Evolutionary conservation across 2,888 invertebrate species (phyloP).

Genomic region (Hipparchia sbordonii): DNA sequence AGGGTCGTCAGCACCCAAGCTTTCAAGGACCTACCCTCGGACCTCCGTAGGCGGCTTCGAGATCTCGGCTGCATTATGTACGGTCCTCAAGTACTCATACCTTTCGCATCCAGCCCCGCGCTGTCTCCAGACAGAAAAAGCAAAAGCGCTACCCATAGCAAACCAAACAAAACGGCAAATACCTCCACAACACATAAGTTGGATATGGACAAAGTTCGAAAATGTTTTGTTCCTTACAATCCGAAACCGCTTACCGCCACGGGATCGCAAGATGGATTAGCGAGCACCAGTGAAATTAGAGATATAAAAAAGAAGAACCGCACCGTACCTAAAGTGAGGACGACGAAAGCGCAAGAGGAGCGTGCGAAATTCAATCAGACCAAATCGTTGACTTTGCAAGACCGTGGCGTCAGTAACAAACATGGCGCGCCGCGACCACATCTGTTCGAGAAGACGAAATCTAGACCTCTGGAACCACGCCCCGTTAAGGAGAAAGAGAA

Average conservation of each 20-base stretch:
- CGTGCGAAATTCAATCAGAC: slow-evolving; percentile 67
- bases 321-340: slow-evolving; percentile 60
- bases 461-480: slow-evolving; percentile 85
- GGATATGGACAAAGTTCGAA: slow-evolving; percentile 66
- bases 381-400: slow-evolving; percentile 57
- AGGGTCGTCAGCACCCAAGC: slow-evolving; percentile 61
- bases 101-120: slow-evolving; percentile 35
- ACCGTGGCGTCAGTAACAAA: slow-evolving; percentile 43
- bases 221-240: slow-evolving; percentile 65
- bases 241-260: slow-evolving; percentile 48
- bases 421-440: slow-evolving; percentile 43
- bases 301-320: slow-evolving; percentile 45
- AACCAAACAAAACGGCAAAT: slow-evolving; percentile 41
- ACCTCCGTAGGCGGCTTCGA: slow-evolving; percentile 62
- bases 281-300: slow-evolving; percentile 47
- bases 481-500: slow-evolving; percentile 47
- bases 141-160: slow-evolving; percentile 43
- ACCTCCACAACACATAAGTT: slow-evolving; percentile 48
- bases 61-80: slow-evolving; percentile 66
- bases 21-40: slow-evolving; percentile 62
- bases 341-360: slow-evolving; percentile 73
- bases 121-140: slow-evolving; percentile 48
- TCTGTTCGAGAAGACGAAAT: slow-evolving; percentile 71
- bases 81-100: slow-evolving; percentile 48
- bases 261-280: slow-evolving; percentile 45